Conservation (phyloP, 2,888 invertebrate genomes). For the Thysanoteuthis rhombus region DNA sequence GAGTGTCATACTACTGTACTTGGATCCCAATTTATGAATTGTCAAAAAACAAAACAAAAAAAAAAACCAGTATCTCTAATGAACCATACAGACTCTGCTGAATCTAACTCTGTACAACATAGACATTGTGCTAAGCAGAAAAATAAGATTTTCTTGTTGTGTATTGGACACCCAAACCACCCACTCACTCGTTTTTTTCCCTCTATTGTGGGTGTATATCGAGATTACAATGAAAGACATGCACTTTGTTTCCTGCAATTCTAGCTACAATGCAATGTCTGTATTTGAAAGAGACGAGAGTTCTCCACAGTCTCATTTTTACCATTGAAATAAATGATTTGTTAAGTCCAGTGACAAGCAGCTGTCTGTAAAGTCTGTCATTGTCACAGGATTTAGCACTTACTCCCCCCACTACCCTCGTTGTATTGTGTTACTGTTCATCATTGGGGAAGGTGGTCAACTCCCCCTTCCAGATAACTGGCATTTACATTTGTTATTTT, state of each 20-base stretch:
- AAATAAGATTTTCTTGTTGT: not conserved
- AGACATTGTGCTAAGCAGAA: not conserved
- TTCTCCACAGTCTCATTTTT: not conserved
- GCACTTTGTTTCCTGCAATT: too few relatives aligned
- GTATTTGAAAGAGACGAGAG: too few relatives aligned
- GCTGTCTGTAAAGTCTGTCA: not conserved
- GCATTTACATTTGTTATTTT: not conserved
- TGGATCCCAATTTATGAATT: not conserved
- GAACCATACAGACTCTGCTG: too few relatives aligned
- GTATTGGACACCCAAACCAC: too few relatives aligned
- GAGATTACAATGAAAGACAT: too few relatives aligned
- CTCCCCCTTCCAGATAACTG: not conserved
- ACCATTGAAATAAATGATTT: not conserved
- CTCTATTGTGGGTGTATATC: not conserved
- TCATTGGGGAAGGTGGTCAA: not conserved
- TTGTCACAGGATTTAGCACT: not conserved
- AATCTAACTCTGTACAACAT: not conserved
- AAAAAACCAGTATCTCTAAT: too few relatives aligned
- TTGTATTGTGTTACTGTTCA: not conserved
- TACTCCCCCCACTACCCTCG: not conserved
- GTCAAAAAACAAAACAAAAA: not conserved
- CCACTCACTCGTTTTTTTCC: not conserved
- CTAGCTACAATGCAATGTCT: too few relatives aligned
- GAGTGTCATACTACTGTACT: too few relatives aligned
- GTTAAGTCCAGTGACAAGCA: constrained; percentile 12